Conservation (phyloP, 2,888 invertebrate genomes). For the Cyclophora albipunctata region DNA sequence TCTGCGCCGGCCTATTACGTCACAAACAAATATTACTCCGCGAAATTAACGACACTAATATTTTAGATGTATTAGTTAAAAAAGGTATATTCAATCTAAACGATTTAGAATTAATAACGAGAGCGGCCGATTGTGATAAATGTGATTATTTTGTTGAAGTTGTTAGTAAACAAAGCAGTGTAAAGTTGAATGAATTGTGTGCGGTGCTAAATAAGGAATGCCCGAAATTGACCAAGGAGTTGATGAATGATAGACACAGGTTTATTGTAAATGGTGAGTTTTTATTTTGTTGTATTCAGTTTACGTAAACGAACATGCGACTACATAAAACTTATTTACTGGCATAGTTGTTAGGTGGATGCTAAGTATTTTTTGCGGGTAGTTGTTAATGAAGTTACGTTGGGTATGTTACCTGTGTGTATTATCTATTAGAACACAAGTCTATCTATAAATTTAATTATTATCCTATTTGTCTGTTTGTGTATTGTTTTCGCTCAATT, state of each 20-base stretch:
- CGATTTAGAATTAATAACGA: constrained; percentile 74
- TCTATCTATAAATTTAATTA: too few species aligned
- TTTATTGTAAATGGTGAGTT: constrained; percentile 63
- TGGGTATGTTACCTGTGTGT: too few species aligned
- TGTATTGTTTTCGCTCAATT: too few species aligned
- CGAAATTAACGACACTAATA: constrained; percentile 77
- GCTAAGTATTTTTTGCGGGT: too few species aligned
- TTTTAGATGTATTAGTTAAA: constrained; percentile 78
- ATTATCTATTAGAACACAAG: too few species aligned
- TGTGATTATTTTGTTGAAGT: constrained; percentile 77
- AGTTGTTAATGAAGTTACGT: too few species aligned
- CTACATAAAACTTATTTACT: too few species aligned
- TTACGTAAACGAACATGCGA: too few species aligned
- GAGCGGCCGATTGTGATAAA: constrained; percentile 67
- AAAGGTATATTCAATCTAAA: constrained; percentile 78
- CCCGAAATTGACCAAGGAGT: constrained; percentile 77
- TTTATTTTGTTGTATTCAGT: not conserved
- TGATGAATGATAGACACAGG: constrained; percentile 75
- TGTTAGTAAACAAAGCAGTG: constrained; percentile 77
- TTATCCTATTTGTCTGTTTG: too few species aligned
- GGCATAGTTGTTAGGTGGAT: too few species aligned
- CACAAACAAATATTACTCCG: constrained; percentile 78
- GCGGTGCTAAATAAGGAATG: constrained; percentile 77
- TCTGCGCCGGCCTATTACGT: constrained; percentile 77
- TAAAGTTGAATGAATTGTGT: constrained; percentile 77